Evolutionary conservation across 2,797 vertebrate species (phyloP).

Genomic region (Pantherophis alleghaniensis): DNA sequence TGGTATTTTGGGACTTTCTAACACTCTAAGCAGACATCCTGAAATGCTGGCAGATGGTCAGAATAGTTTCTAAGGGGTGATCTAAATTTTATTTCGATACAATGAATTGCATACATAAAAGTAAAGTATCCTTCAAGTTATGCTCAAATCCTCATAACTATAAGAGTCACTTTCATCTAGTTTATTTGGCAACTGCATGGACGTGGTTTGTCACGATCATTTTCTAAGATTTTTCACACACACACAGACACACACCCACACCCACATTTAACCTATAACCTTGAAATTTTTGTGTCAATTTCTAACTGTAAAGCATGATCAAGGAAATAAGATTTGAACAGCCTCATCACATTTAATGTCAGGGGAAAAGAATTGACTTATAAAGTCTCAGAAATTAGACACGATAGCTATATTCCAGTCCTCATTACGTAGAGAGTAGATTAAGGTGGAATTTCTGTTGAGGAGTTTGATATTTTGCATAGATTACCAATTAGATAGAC

Average conservation of each 20-base stretch:
- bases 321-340: not conserved
- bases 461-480: not conserved
- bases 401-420: not conserved
- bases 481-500: not conserved
- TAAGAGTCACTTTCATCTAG: not conserved
- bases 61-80: not conserved
- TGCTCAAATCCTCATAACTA: not conserved
- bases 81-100: not conserved
- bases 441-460: not conserved
- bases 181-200: not conserved
- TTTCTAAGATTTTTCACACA: not conserved
- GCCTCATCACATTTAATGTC: not conserved
- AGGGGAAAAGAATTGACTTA: not conserved
- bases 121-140: constrained; percentile 1
- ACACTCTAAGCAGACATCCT: not conserved
- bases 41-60: not conserved
- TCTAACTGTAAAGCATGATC: not conserved
- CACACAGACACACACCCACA: not conserved
- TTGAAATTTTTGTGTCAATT: not conserved
- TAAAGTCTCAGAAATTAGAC: not conserved
- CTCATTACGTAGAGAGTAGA: not conserved
- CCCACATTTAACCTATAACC: not conserved
- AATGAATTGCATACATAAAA: not conserved
- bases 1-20: not conserved
- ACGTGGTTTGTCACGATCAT: not conserved